Conservation (phyloP, 2,113 vertebrate genomes). For the Triplophysa siluroides region DNA sequence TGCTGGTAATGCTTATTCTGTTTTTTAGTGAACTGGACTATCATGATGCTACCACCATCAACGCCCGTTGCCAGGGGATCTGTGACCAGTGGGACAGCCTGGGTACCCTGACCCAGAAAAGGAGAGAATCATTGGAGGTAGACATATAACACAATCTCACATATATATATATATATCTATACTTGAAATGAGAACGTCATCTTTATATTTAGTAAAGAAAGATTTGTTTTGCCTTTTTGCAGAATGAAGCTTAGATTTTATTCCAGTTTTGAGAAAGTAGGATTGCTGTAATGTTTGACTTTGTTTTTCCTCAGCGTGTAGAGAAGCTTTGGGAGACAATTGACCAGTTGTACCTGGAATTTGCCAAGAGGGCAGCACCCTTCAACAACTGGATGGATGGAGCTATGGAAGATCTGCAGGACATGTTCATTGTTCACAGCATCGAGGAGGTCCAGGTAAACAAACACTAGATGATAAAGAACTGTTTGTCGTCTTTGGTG, state of each 20-base stretch:
- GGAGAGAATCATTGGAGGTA: conserved; percentile 85
- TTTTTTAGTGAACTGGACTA: conserved; percentile 85
- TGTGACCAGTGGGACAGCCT: conserved; percentile 94
- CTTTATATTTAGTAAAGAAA: background rate
- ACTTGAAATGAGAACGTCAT: background rate
- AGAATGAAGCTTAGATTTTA: background rate
- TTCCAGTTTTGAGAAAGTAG: background rate
- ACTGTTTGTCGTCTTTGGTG: no score
- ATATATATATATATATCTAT: background rate
- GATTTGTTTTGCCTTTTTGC: background rate
- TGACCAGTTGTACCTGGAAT: conserved; percentile 85
- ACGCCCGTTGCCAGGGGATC: conserved; percentile 87
- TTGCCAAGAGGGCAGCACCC: conserved; percentile 83
- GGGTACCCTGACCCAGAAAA: conserved; percentile 89
- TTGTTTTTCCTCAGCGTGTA: conserved; percentile 69
- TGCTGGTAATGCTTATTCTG: background rate
- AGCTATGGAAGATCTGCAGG: conserved; percentile 83
- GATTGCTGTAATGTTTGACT: background rate
- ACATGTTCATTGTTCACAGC: conserved; percentile 88
- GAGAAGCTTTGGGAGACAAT: conserved; percentile 87
- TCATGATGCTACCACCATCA: conserved; percentile 81
- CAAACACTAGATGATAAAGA: background rate
- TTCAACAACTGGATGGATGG: conserved; percentile 90
- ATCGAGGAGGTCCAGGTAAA: conserved; percentile 85
- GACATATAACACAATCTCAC: background rate